Conservation (phyloP, 1,140 invertebrate species). For the Hycleus cichorii region DNA sequence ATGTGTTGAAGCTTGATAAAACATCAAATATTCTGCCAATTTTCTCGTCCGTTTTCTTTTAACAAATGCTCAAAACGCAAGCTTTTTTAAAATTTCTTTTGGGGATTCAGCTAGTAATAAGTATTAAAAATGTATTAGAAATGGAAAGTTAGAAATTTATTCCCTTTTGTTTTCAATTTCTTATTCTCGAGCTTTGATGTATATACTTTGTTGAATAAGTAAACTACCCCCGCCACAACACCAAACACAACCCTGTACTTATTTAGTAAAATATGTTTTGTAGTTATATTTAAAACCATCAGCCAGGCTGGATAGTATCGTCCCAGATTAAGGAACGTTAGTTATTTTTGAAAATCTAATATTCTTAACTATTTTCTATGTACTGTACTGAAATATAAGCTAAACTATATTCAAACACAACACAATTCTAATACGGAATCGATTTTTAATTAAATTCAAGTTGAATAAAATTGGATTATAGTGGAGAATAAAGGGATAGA, state of each 20-base stretch:
- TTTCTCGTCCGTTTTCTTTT: too few relatives aligned
- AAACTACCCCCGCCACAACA: not conserved
- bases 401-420: too few relatives aligned
- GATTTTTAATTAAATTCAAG: not conserved
- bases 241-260: constrained; percentile 6
- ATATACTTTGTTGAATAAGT: not conserved
- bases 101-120: too few relatives aligned
- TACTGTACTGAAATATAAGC: too few relatives aligned
- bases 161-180: not conserved
- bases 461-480: not conserved
- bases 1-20: too few relatives aligned
- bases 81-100: too few relatives aligned
- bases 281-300: constrained; percentile 12
- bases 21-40: too few relatives aligned
- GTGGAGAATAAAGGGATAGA: not conserved
- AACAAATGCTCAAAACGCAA: too few relatives aligned
- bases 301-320: not conserved
- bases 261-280: constrained; percentile 16
- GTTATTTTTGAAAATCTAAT: constrained; percentile 10
- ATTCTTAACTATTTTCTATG: not conserved
- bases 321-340: not conserved
- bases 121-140: too few relatives aligned
- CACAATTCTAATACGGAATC: too few relatives aligned
- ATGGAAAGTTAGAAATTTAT: too few relatives aligned
- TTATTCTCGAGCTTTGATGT: not conserved